phyloP scores from a whole-genome alignment of 23 tunicate species.

The Ciona savignyi region DNA sequence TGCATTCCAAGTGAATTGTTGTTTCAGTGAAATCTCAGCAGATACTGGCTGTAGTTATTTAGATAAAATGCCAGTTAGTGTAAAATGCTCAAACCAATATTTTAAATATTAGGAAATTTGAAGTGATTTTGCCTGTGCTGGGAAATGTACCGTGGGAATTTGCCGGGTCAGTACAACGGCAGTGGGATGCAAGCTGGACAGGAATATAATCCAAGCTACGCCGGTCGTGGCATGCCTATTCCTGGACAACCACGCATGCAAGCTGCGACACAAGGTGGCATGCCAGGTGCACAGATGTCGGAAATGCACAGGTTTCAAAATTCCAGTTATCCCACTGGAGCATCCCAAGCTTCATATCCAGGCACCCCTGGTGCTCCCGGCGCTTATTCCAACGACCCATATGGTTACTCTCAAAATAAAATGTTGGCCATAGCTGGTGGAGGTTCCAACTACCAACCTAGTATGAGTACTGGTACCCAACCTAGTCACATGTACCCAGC shows the following conservation, averaged over 20 bases:
- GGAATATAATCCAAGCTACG: constrained; percentile 29
- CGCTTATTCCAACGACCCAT: constrained; percentile 10
- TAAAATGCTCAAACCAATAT: too few species aligned
- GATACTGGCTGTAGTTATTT: too few species aligned
- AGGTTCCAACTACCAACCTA: constrained; percentile 2
- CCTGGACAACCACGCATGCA: constrained; percentile 9
- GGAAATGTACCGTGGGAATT: constrained; percentile 66
- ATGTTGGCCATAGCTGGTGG: background rate
- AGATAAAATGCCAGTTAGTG: too few species aligned
- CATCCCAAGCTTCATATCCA: background rate
- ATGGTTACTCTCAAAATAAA: constrained; percentile 10
- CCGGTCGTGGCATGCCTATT: constrained; percentile 37
- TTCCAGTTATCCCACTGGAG: background rate
- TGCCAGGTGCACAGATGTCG: constrained; percentile 9
- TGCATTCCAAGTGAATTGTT: too few species aligned
- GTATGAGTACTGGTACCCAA: background rate
- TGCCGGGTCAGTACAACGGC: constrained; percentile 60
- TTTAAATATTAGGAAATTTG: background rate
- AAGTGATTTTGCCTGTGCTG: background rate
- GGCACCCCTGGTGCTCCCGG: constrained; percentile 3
- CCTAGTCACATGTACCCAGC: constrained; percentile 9
- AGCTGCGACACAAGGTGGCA: background rate
- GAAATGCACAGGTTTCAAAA: constrained; percentile 21
- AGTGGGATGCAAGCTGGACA: constrained; percentile 30
- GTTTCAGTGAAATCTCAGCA: too few species aligned